Evolutionary conservation across 2,888 invertebrate genomes (phyloP).

Genomic region (Lamellibrachia columna): DNA sequence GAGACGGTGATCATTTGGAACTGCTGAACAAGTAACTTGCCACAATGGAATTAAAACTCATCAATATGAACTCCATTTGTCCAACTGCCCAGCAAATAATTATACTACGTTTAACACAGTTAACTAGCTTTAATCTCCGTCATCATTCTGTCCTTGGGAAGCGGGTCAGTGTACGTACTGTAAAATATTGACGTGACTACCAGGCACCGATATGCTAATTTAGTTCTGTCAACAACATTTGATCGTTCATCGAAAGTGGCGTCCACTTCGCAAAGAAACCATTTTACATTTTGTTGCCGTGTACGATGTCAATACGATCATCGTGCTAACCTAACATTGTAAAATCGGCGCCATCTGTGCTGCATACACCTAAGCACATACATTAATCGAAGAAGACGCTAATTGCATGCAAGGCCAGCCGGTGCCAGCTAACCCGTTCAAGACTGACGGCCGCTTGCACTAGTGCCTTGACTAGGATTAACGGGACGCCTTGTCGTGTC

Average conservation of each 20-base stretch:
- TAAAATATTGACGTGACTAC: not conserved
- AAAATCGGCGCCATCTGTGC: not conserved
- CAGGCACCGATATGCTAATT: not conserved
- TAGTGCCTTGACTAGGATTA: too few relatives aligned
- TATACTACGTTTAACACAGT: not conserved
- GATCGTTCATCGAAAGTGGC: not conserved
- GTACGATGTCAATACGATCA: not conserved
- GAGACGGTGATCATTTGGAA: not conserved
- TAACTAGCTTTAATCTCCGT: not conserved
- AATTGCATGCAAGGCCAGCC: not conserved
- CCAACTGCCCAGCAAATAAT: not conserved
- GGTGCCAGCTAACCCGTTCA: not conserved
- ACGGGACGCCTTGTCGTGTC: too few relatives aligned
- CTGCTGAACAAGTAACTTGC: too few relatives aligned
- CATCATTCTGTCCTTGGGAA: not conserved
- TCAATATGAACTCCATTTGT: too few relatives aligned
- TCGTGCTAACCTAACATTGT: not conserved
- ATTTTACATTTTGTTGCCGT: not conserved
- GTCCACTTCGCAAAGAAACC: not conserved
- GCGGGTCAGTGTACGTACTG: not conserved
- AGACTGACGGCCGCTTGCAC: not conserved
- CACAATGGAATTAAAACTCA: too few relatives aligned
- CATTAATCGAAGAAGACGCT: not conserved
- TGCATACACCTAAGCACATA: not conserved
- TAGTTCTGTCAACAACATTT: not conserved